Evolutionary conservation across 2,888 invertebrate species (phyloP).

Genomic region (Leptinotarsa haldemani): DNA sequence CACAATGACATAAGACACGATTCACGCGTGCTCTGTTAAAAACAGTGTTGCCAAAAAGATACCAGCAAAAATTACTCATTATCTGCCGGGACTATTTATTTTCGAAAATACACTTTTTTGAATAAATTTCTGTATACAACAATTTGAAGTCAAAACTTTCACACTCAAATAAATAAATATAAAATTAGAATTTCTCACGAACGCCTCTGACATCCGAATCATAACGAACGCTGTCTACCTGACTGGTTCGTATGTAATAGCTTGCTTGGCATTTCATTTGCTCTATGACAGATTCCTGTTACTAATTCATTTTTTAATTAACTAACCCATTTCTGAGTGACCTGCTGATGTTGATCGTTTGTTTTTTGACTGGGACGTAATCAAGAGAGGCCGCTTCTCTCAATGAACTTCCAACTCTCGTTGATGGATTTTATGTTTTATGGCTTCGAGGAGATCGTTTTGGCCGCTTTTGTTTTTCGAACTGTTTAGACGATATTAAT

Average conservation of each 20-base stretch:
- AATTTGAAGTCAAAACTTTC: no score
- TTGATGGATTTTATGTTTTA: constrained; percentile 58
- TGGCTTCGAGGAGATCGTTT: constrained; percentile 51
- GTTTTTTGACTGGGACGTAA: constrained; percentile 48
- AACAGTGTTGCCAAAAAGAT: no score
- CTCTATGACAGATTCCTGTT: constrained; percentile 65
- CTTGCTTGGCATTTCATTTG: constrained; percentile 64
- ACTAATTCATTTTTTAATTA: constrained; percentile 67
- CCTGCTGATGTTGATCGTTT: constrained; percentile 56
- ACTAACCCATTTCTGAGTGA: constrained; percentile 59
- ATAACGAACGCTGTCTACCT: constrained; percentile 52
- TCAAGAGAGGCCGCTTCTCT: constrained; percentile 46
- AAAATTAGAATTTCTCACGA: neutral
- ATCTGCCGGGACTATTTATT: no score
- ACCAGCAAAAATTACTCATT: no score
- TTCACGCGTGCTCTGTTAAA: no score
- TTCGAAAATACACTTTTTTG: no score
- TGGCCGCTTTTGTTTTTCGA: constrained; percentile 38
- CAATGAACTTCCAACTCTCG: constrained; percentile 52
- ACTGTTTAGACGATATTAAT: constrained; percentile 33
- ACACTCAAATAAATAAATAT: no score
- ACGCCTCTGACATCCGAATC: constrained; percentile 38
- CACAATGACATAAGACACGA: no score
- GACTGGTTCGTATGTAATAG: constrained; percentile 59
- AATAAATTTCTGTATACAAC: neutral